Conservation (phyloP, 2,888 invertebrate species). For the Thera britannica region DNA sequence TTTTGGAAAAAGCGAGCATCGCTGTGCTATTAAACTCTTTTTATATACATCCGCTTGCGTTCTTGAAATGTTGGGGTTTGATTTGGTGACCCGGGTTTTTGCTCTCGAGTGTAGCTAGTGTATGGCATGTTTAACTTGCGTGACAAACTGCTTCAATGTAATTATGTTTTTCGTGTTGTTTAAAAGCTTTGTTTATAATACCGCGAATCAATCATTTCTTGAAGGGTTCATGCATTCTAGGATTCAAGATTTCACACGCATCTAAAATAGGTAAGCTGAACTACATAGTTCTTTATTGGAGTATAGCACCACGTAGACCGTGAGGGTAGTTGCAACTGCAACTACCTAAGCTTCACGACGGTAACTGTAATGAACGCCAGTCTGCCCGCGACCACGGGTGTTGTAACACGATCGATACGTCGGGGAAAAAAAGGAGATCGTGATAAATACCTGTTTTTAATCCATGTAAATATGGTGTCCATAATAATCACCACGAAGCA, state of each 20-base stretch:
- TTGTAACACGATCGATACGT: no score
- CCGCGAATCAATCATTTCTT: conserved; percentile 26
- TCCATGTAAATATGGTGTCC: no score
- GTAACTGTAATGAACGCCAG: no score
- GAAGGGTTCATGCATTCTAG: not conserved
- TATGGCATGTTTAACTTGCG: conserved; percentile 37
- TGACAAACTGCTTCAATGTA: conserved; percentile 32
- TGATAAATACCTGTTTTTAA: no score
- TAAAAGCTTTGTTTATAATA: conserved; percentile 18
- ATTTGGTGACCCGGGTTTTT: not conserved
- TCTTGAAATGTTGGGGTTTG: not conserved
- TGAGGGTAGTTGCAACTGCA: no score
- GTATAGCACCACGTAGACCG: no score
- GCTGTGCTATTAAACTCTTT: not conserved
- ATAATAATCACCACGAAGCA: no score
- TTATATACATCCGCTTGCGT: not conserved
- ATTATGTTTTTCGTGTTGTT: conserved; percentile 24
- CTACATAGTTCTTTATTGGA: no score
- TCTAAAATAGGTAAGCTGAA: not conserved
- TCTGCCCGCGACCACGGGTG: no score
- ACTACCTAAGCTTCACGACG: no score
- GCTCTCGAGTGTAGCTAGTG: conserved; percentile 6
- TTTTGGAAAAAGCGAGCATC: no score
- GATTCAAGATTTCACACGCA: not conserved
- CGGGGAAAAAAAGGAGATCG: no score